Evolutionary conservation across 2,888 invertebrate species (phyloP).

Genomic region (Adelognathus sp.): DNA sequence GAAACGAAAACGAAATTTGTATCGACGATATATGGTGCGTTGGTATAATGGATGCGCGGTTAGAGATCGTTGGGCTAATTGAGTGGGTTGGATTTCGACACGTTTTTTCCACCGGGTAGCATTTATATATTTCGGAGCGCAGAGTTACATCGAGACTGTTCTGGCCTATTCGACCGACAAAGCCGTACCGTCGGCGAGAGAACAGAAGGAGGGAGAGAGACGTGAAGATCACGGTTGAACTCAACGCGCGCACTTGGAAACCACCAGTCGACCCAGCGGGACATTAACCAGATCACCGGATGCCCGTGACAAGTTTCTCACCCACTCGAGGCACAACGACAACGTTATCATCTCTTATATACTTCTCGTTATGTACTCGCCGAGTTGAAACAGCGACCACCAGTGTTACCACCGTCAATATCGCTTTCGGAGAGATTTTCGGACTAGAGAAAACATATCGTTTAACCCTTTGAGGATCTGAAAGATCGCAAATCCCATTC

Average conservation of each 20-base stretch:
- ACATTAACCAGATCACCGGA: conserved; percentile 80
- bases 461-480: neutral
- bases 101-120: conserved; percentile 63
- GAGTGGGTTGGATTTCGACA: conserved; percentile 68
- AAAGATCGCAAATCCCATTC: too few species aligned
- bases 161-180: conserved; percentile 47
- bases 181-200: conserved; percentile 33
- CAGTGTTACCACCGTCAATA: neutral
- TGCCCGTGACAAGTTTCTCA: conserved; percentile 76
- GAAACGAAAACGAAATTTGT: neutral
- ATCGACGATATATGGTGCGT: neutral
- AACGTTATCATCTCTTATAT: conserved; percentile 38
- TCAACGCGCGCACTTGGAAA: conserved; percentile 51
- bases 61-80: conserved; percentile 62
- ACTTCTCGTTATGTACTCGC: conserved; percentile 6
- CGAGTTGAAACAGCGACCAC: conserved; percentile 1
- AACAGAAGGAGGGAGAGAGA: too few species aligned
- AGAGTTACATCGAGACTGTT: conserved; percentile 12
- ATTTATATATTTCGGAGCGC: conserved; percentile 61
- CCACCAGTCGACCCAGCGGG: conserved; percentile 60
- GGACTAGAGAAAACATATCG: neutral
- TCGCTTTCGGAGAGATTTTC: conserved; percentile 4
- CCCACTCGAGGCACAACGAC: conserved; percentile 65
- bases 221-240: conserved; percentile 34
- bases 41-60: conserved; percentile 10